Evolutionary conservation across 2,113 vertebrate species (phyloP), one percentile per base, ranked within the genome.

Genomic region (Microcebus griseorufus): DNA sequence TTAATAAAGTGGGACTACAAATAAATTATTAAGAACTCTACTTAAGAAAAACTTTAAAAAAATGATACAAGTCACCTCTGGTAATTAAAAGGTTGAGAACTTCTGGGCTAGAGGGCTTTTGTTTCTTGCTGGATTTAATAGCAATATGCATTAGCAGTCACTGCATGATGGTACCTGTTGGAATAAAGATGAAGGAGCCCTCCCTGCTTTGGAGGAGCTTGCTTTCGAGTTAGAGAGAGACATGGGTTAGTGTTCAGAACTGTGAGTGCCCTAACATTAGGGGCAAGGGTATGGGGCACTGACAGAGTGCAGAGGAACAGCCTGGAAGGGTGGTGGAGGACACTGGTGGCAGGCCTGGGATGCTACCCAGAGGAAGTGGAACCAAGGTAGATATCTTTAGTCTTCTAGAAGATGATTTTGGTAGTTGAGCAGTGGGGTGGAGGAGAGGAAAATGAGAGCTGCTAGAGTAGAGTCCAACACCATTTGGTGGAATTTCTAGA

Each of bases 241-340:
- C 1, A 0, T 51, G 37, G 23, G 53, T 75, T 29, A 3, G 70
- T 45, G 7, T 79, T 17, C n/a, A 70, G 62, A 85, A 14, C 13
- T n/a, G 1, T 45, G 60, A 34, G 22, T 32, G n/a, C 22, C 20
- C 1, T 32, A 27, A 22, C 7, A 4, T 18, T 27, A 80, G 92
- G 37, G 92, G 45, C 5, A 1, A 1, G 2, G n/a, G 6, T 11
- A 1, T 3, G 29, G 23, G 29, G 25, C 29, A 5, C 53, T 45
- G 13, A n/a, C 9, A 25, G n/a, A n/a, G 0, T 3, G 7, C 1
- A 64, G n/a, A 32, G 6, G 5, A 42, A 16, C 11, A 25, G 7
- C 62, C 5, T 23, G 34, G 48, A 37, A n/a, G 18, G 39, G 64
- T 37, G 29, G 18, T 25, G 10, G 34, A 7, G 22, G 27, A 9